Base-by-base conservation (phyloP, 53 echinoderm and acorn worm genomes). In the Zoroaster sp. region DNA sequence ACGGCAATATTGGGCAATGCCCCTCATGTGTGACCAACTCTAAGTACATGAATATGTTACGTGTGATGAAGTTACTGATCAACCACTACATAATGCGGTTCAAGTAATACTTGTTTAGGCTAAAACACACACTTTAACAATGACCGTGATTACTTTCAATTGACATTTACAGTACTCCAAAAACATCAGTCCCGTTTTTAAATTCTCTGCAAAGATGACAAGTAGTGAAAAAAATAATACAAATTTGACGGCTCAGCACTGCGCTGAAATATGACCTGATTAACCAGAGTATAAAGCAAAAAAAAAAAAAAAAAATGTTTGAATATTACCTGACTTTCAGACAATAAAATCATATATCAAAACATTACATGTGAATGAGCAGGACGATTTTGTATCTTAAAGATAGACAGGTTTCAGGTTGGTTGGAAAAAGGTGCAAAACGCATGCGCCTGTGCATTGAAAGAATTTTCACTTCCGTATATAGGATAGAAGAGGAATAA, bases 41-140 rank as follows among this genome's bases (percentile, higher is more conserved):
- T 66, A 66, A 81, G 81, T 66, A 81, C 81, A 67, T 81, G 81
- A 81, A 81, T 81, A 81, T 81, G 81, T 81, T 54, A 67, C 81
- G 42, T 40, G 81, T 81, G 81, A 81, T 81, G 81, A 81, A 80
- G 80, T 80, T 80, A 59, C 80, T 80, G 63, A 80, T 65, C 65
- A 80, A 81, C 67, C 11, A 66, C 65, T 81, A 66, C 66, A 81
- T 67, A 40, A 81, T 81, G 81, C 81, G 66, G 67, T 81, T 81
- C 39, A 40, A 81, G 81, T 41, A 65, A 54, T 17, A 66, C 23
- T n/a, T 51, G 81, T 23, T 37, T 40, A 37, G 38, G 41, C 66
- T 66, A 66, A 81, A 66, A 81, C 42, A 81, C 67, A 66, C 63
- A 43, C 76, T 38, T 74, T 28, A 28, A 42, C 44, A 20, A 28